phyloP scores from a whole-genome alignment of 2,888 invertebrate species.

The Strigamia transsilvanica region DNA sequence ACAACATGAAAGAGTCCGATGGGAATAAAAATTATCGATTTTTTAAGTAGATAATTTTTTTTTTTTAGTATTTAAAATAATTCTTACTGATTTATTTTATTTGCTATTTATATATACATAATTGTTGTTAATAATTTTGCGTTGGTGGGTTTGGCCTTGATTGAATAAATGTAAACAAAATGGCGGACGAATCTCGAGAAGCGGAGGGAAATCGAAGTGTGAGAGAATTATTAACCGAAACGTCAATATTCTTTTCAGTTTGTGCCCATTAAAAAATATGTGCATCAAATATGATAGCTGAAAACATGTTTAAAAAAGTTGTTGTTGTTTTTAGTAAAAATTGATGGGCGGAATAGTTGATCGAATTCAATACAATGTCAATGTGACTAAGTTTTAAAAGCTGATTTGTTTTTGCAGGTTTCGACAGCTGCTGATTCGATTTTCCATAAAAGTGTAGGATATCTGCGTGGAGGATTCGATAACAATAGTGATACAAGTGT shows the following conservation, averaged over 20 bases:
- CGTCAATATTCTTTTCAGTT: background rate
- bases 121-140: no score
- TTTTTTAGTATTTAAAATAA: background rate
- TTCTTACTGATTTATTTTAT: background rate
- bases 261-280: background rate
- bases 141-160: background rate
- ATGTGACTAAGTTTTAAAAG: background rate
- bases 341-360: no score
- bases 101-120: no score
- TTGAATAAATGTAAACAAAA: conserved; percentile 6
- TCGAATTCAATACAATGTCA: no score
- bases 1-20: no score
- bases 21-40: background rate
- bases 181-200: background rate
- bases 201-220: background rate
- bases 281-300: background rate
- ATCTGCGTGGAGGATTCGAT: background rate
- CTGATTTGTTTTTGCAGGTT: background rate
- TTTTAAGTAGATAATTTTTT: background rate
- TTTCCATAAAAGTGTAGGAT: background rate
- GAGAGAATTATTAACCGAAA: background rate
- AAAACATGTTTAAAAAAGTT: background rate
- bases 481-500: background rate
- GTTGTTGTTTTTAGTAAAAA: no score
- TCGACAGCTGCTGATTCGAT: background rate